Evolutionary conservation across 2,888 invertebrate species (phyloP).

Genomic region (Fabriciana adippe): DNA sequence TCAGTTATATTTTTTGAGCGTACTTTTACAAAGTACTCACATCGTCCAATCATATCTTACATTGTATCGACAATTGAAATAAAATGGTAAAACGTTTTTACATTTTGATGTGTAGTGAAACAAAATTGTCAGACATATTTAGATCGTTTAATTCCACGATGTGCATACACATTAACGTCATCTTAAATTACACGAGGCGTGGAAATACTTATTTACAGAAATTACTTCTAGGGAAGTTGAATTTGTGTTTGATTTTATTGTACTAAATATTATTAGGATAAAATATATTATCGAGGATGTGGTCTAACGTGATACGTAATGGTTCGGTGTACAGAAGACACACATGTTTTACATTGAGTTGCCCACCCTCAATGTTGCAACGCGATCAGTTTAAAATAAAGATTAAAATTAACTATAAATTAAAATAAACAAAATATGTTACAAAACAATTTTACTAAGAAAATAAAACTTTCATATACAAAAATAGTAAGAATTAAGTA

Average conservation of each 20-base stretch:
- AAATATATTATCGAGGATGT: background rate
- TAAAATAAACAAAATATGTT: no score
- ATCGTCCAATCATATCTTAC: background rate
- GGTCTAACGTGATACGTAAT: no score
- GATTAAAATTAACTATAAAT: no score
- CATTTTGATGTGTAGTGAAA: constrained; percentile 1
- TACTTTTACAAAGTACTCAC: background rate
- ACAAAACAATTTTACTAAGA: no score
- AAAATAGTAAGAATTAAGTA: no score
- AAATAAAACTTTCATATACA: no score
- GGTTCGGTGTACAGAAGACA: no score
- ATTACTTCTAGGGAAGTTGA: constrained; percentile 8
- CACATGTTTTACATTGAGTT: no score
- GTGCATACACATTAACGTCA: constrained; percentile 20
- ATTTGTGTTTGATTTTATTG: constrained; percentile 7
- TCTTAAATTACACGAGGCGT: constrained; percentile 16
- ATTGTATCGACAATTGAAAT: constrained; percentile 8
- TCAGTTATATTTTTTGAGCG: no score
- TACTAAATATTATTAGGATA: background rate
- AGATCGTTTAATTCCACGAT: constrained; percentile 21
- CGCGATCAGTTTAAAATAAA: no score
- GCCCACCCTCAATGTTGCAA: no score
- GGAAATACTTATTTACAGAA: constrained; percentile 15
- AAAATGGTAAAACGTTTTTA: constrained; percentile 28
- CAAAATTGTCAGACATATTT: constrained; percentile 13